A percentile compares a stretch with the other conserved stretches of the same genome.
phyloP scores from a whole-genome alignment of 1,140 invertebrate genomes.

The Lepidostoma basale region DNA sequence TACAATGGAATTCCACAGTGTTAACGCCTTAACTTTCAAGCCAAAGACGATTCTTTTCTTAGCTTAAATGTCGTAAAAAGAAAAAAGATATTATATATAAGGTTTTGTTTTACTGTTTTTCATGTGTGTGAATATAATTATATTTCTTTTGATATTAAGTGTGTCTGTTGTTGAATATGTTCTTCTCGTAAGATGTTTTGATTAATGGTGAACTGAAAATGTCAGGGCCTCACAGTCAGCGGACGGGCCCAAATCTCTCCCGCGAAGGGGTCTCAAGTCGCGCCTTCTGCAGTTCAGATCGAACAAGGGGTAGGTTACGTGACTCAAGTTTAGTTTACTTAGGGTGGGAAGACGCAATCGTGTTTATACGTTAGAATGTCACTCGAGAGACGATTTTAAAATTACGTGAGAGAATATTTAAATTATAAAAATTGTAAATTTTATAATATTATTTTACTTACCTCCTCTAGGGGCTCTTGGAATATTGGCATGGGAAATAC shows the following conservation, averaged over 20 bases:
- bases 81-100: background rate
- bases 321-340: background rate
- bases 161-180: too few relatives aligned
- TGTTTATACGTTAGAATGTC: background rate
- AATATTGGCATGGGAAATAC: background rate
- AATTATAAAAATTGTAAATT: background rate
- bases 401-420: background rate
- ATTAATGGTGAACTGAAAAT: too few relatives aligned
- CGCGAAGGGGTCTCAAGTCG: conserved; percentile 83
- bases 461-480: background rate
- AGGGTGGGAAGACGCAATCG: background rate
- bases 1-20: too few relatives aligned
- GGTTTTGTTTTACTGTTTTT: too few relatives aligned
- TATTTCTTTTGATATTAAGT: too few relatives aligned
- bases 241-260: conserved; percentile 82
- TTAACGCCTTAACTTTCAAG: too few relatives aligned
- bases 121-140: too few relatives aligned
- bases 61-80: background rate
- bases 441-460: too few relatives aligned
- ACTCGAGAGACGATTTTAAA: background rate
- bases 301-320: conserved; percentile 78
- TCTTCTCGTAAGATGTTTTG: too few relatives aligned
- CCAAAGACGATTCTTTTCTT: background rate
- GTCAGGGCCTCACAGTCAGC: conserved; percentile 64
- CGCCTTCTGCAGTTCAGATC: conserved; percentile 86